These are phyloP conservation scores for Creontiades dilutus DNA, from an alignment of 2,888 invertebrate species.

Conservation along the genomic window DNA sequence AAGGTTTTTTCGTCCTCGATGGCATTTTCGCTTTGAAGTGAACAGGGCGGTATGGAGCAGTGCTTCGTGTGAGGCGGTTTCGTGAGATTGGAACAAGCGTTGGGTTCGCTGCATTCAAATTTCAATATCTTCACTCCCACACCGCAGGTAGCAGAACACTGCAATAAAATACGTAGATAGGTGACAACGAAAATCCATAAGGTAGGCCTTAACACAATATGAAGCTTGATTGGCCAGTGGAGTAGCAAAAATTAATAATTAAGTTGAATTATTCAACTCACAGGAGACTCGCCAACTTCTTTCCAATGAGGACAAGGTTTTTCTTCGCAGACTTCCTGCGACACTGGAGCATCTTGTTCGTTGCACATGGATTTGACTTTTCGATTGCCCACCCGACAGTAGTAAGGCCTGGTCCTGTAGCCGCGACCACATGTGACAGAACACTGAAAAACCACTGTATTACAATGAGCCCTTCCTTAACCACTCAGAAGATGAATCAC, in stretches of 20 bases:
- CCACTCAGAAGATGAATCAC: not conserved
- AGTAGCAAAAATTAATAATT: too few relatives aligned
- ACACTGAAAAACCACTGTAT: constrained; percentile 79
- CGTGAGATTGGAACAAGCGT: constrained; percentile 74
- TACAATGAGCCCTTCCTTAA: constrained; percentile 63
- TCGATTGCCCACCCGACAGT: constrained; percentile 81
- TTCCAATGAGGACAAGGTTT: constrained; percentile 78
- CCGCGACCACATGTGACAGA: constrained; percentile 84
- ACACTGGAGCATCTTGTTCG: constrained; percentile 78
- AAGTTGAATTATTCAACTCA: constrained; percentile 70
- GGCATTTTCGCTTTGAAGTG: constrained; percentile 75
- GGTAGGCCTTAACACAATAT: too few relatives aligned
- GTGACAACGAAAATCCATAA: too few relatives aligned
- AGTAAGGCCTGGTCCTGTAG: constrained; percentile 79
- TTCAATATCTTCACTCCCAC: constrained; percentile 79
- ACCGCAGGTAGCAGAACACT: constrained; percentile 80
- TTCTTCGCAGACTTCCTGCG: constrained; percentile 78
- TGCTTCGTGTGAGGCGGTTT: constrained; percentile 75
- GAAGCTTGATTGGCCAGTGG: too few relatives aligned
- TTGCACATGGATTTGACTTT: constrained; percentile 78
- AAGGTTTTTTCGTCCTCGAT: constrained; percentile 72
- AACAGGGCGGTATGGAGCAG: constrained; percentile 75
- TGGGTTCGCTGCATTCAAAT: constrained; percentile 78
- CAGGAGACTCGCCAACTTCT: constrained; percentile 74
- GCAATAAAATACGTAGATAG: constrained; percentile 70